Evolutionary conservation across 2,888 invertebrate genomes (phyloP), one percentile per base, ranked within the genome.

Genomic region (Notocelia uddmanniana): DNA sequence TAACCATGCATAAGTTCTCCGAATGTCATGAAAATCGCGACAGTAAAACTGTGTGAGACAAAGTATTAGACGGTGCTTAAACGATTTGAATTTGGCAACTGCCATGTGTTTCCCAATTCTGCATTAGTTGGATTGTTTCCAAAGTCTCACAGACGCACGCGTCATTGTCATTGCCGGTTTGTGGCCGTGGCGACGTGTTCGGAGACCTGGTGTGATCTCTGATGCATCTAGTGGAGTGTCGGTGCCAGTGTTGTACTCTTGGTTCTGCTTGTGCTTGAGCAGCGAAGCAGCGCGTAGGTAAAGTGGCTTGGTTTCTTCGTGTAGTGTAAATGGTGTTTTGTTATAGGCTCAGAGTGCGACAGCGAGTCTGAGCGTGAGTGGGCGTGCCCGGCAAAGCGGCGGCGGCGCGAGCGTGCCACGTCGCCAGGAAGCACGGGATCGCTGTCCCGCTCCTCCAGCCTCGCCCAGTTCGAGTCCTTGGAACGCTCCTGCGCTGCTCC

Each of bases 401-500:
- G 96, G 73, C 95, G 96, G 74, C 95, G 96, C 81, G 96, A 96
- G 81, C 90, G 90, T 75, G 90, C 88, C 75, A 73, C 83, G 71
- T 92, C 93, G 75, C 92, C 90, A 74, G 78, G 85, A 84, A 92
- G 91, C 89, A 76, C 92, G 82, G 85, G 90, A 84, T 96, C 96
- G 60, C 93, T 96, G 15, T 97, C 97, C 80, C 95, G 97, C 76
- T 97, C 97, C 74, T 97, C 97, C 76, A 97, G 97, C 79, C 93
- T 98, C 75, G 94, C 97, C 75, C 97, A 97, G 89, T 98, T 98
- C 88, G 97, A 97, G 90, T 97, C 96, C 5, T 92, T 97, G 74
- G 97, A 97, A 85, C 95, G 93, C 48, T 92, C 93, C 59, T 93
- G 93, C 80, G 91, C 92, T 37, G 91, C 91, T n/a, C 90, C 90